Evolutionary conservation across 2,888 invertebrate genomes (phyloP).

Genomic region (Junonia oenone): DNA sequence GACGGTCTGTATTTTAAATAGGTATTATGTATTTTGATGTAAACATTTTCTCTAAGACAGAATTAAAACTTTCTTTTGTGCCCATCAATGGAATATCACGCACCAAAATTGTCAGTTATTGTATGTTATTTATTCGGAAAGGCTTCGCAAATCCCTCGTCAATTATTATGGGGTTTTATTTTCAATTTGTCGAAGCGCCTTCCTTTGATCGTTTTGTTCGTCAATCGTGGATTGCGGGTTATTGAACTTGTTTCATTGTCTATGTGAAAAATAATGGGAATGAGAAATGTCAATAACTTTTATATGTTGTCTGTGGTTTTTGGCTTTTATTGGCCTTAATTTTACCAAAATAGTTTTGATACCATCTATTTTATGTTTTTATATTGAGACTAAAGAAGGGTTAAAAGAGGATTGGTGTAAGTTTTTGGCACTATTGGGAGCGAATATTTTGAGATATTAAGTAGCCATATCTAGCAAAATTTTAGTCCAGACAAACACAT

Average conservation of each 20-base stretch:
- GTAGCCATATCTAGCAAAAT: too few relatives aligned
- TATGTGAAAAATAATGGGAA: neutral
- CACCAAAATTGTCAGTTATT: neutral
- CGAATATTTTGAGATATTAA: too few relatives aligned
- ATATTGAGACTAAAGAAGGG: too few relatives aligned
- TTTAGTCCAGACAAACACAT: too few relatives aligned
- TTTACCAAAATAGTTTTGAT: too few relatives aligned
- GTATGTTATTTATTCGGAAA: neutral
- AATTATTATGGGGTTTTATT: slow-evolving; percentile 1
- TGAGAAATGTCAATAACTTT: too few relatives aligned
- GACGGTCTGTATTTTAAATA: neutral
- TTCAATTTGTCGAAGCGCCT: neutral
- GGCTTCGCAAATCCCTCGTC: slow-evolving; percentile 5
- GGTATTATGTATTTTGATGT: too few relatives aligned
- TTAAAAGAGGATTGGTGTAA: too few relatives aligned
- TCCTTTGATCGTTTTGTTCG: slow-evolving; percentile 4
- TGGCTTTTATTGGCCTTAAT: too few relatives aligned
- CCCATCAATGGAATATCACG: neutral
- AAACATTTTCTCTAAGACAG: neutral
- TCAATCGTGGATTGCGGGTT: neutral
- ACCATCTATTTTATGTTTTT: too few relatives aligned
- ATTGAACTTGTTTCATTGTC: neutral
- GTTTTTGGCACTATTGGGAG: too few relatives aligned
- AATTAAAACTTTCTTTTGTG: neutral
- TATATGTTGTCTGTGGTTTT: neutral